Evolutionary conservation across 2,888 invertebrate species (phyloP), one percentile per base, ranked within the genome.

Genomic region (Eupsilia transversa): DNA sequence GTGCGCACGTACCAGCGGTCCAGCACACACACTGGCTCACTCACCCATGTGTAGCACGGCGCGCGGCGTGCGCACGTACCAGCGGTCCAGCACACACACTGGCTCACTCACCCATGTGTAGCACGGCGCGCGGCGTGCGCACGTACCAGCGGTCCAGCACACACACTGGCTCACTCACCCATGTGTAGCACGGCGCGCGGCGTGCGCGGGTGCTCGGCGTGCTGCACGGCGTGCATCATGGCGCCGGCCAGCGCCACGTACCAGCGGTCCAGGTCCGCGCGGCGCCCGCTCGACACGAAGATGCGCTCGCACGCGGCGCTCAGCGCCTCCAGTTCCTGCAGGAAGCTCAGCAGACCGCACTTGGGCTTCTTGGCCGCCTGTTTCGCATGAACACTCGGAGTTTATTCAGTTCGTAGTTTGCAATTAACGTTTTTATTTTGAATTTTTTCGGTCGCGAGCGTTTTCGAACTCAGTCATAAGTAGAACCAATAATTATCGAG

Each of bases 311-410:
- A 97, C 41, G 23, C 99, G 4, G 54, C 74, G 38, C 76, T 98
- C 96, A 99, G 98, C 86, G 98, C 97, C 96, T 99, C 99, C 94
- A 99, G 98, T 94, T 99, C 98, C 77, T 97, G 97, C 49, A 99
- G 98, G 94, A 99, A 99, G 0, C 98, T 97, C 77, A 99, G 95
- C 89, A 99, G 98, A 59, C 99, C 99, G 94, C 99, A 98, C 95
- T 99, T 98, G 54, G 98, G 96, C 60, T 96, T 95, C 80, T 95
- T 95, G 20, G 94, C 91, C 75, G 98, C 98, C 87, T 80, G 74
- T 6, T 27, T 97, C n/a, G n/a, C 14, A 41, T 41, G 0, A 30
- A 49, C 20, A 30, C 56, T 27, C n/a, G 23, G 1, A 49, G 12
- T n/a, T 49, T 59, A 59, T 41, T 30, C 27, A 73, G 7, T 65